Percentiles rank a stretch among this genome's conserved stretches.
Evolutionary conservation across 1,140 invertebrate genomes (phyloP).

Genomic region (Wasmannia auropunctata): DNA sequence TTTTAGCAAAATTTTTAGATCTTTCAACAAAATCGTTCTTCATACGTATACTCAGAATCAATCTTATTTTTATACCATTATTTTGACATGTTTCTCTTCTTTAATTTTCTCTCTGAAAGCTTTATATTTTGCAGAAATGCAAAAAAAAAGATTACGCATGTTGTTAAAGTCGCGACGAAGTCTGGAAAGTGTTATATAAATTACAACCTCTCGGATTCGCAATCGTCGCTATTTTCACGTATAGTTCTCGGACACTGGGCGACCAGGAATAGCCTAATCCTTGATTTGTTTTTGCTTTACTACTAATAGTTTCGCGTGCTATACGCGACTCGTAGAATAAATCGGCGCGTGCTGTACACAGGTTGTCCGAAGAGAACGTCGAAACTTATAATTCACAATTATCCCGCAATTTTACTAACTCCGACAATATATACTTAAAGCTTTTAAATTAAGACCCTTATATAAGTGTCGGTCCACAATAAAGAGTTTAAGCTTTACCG

Average conservation of each 20-base stretch:
- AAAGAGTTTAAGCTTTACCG: too few relatives aligned
- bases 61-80: neutral
- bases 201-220: neutral
- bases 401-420: neutral
- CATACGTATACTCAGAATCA: neutral
- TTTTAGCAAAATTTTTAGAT: too few relatives aligned
- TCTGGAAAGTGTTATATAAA: constrained; percentile 18
- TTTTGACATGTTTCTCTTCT: neutral
- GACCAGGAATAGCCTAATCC: constrained; percentile 59
- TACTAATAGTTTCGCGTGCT: constrained; percentile 20
- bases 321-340: neutral
- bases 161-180: neutral
- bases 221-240: constrained; percentile 63
- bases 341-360: neutral
- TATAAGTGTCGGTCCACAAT: too few relatives aligned
- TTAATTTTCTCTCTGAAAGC: neutral
- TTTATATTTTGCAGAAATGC: constrained; percentile 1
- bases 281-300: constrained; percentile 58
- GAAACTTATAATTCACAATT: constrained; percentile 1
- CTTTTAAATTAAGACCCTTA: too few relatives aligned
- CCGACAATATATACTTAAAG: neutral
- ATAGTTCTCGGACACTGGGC: constrained; percentile 24
- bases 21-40: too few relatives aligned
- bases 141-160: neutral
- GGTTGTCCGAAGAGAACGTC: neutral